These are phyloP conservation scores for Apamea monoglypha DNA, from an alignment of 2,888 invertebrate species.

Conservation along the genomic window DNA sequence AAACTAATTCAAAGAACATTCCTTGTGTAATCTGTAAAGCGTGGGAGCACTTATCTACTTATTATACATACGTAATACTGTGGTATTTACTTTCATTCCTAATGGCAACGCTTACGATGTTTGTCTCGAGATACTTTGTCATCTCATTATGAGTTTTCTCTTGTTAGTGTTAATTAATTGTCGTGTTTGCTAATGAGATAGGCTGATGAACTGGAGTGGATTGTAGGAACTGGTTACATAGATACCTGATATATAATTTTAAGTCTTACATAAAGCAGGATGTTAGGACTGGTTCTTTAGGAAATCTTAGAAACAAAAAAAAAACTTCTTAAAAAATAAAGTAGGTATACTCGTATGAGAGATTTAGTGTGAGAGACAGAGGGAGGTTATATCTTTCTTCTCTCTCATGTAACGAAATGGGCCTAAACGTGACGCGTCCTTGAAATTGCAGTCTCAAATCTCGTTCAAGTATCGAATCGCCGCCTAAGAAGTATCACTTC, in stretches of 20 bases:
- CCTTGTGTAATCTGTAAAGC: slow-evolving; percentile 24
- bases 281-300: not conserved
- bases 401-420: not conserved
- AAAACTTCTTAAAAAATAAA: not conserved
- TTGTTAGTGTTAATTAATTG: slow-evolving; percentile 27
- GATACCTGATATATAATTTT: not conserved
- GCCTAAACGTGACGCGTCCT: not conserved
- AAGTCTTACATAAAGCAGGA: not conserved
- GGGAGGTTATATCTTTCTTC: not conserved
- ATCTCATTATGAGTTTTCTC: slow-evolving; percentile 36
- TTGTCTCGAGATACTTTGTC: slow-evolving; percentile 35
- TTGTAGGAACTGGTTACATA: not conserved
- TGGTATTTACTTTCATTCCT: slow-evolving; percentile 57
- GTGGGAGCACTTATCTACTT: slow-evolving; percentile 43
- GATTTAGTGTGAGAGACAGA: not conserved
- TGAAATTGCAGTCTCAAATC: not conserved
- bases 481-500: not conserved
- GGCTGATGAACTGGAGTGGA: not conserved
- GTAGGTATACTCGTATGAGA: not conserved
- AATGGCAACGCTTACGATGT: slow-evolving; percentile 17
- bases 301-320: not conserved
- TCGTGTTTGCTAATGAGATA: not conserved
- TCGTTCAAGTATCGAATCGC: not conserved
- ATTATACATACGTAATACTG: slow-evolving; percentile 37
- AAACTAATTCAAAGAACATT: slow-evolving; percentile 35